Base-by-base conservation (phyloP, 2,888 invertebrate genomes). In the Drosophila imparisetae region DNA sequence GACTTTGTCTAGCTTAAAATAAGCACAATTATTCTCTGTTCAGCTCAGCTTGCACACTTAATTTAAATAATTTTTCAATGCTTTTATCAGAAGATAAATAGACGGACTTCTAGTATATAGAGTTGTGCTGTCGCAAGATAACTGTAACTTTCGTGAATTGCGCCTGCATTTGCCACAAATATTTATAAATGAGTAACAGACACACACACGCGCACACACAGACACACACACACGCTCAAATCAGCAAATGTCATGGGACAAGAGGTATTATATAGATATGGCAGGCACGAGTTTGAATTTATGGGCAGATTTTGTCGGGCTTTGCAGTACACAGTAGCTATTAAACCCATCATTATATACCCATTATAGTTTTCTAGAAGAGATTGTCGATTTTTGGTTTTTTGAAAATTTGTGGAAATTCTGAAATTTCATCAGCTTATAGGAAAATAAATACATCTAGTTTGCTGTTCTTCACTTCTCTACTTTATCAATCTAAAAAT, bases 231-330 rank as follows among this genome's bases (percentile, higher is more conserved):
- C 30, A 27, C 21, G 10, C 58, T n/a, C n/a, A 55, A 70, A 76
- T 72, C 80, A 72, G 88, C 82, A 81, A 66, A 30, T 86, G 80
- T 83, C 86, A 83, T 80, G 80, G 60, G 89, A 80, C 83, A 42
- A 42, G 32, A 52, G 60, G 49, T 65, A 65, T 65, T 77, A 84
- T 73, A 78, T 64, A 76, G 40, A 50, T 68, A 34, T 58, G 78
- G 72, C 86, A 70, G 75, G 53, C 78, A 81, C 87, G 78, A 80
- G 89, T 71, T 73, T 69, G 59, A 83, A 84, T 84, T 84, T 84
- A 84, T 81, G 81, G 59, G n/a, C 40, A 61, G 78, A 61, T 80
- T 75, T 77, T 27, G 53, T 75, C 45, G 42, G 24, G 32, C 54
- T 60, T 54, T 58, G 18, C 18, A 5, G 21, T 64, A 38, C 49